Conservation (phyloP, 2,113 vertebrate genomes). For the Mustela nigripes region DNA sequence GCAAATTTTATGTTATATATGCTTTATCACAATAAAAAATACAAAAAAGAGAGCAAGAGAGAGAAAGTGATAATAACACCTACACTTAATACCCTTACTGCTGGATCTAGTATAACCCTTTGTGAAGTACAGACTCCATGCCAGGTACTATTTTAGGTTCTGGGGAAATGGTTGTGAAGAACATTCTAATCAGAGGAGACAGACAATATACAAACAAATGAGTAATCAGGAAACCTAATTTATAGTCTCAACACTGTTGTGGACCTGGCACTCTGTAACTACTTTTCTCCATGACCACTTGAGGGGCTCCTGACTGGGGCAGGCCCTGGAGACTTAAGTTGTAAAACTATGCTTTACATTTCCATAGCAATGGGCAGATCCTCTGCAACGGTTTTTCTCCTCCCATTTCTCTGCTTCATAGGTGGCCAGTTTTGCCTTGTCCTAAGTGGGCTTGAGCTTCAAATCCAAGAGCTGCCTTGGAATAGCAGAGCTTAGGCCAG, state of each 20-base stretch:
- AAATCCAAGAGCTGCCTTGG: slow-evolving; percentile 1
- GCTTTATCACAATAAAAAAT: background rate
- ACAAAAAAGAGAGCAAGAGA: background rate
- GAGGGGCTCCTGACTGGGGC: background rate
- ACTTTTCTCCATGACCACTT: background rate
- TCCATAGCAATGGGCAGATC: background rate
- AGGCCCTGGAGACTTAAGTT: background rate
- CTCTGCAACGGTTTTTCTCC: background rate
- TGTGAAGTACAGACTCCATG: background rate
- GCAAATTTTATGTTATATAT: background rate
- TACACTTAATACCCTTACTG: background rate
- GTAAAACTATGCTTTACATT: background rate
- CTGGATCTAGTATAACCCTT: background rate
- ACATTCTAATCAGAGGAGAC: background rate
- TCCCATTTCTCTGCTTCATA: background rate
- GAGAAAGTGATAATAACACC: background rate
- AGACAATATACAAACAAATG: background rate
- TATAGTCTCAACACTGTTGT: background rate
- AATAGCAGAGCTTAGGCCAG: background rate
- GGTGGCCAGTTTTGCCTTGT: background rate
- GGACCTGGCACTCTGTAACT: background rate
- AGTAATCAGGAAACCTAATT: background rate
- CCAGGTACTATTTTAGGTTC: background rate
- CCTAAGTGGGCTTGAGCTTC: background rate
- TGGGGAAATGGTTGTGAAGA: background rate